Conservation (phyloP, 2,797 vertebrate species). For the Macroramphosus scolopax region DNA sequence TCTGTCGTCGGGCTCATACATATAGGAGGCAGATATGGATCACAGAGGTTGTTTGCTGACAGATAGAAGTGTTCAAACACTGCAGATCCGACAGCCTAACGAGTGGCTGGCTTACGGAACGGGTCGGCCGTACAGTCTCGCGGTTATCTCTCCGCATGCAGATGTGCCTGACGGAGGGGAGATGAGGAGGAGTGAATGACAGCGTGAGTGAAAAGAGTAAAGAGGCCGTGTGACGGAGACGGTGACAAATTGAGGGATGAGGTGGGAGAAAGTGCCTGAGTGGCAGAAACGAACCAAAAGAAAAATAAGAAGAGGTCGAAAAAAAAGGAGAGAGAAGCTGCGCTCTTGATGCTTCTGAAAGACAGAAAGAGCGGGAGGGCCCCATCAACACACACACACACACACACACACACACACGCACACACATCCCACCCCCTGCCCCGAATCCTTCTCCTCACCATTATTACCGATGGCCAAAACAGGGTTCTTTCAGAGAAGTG, state of each 20-base stretch:
- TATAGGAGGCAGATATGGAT: constrained; percentile 31
- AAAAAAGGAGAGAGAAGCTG: constrained; percentile 20
- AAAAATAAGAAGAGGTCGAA: constrained; percentile 16
- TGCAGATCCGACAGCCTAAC: constrained; percentile 42
- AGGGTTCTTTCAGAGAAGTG: constrained; percentile 53
- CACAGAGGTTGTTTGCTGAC: constrained; percentile 40
- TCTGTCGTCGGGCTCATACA: constrained; percentile 8
- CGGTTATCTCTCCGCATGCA: constrained; percentile 36
- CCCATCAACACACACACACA: neutral
- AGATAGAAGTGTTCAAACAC: constrained; percentile 45
- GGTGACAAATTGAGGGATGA: constrained; percentile 26
- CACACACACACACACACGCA: constrained; percentile 10
- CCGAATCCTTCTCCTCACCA: constrained; percentile 25
- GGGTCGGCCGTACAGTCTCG: constrained; percentile 3
- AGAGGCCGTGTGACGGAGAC: constrained; percentile 37
- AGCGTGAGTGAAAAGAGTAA: constrained; percentile 47
- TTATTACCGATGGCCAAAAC: constrained; percentile 55
- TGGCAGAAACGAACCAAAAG: constrained; percentile 21
- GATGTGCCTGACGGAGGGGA: constrained; percentile 35
- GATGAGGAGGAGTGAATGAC: constrained; percentile 40
- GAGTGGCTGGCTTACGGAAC: constrained; percentile 42
- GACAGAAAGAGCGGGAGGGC: constrained; percentile 23
- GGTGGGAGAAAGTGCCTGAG: constrained; percentile 45
- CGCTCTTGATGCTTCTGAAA: constrained; percentile 19
- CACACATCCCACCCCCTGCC: too few relatives aligned